Conservation (phyloP, 2,797 vertebrate species). For the Pangasius sanitwongsei region DNA sequence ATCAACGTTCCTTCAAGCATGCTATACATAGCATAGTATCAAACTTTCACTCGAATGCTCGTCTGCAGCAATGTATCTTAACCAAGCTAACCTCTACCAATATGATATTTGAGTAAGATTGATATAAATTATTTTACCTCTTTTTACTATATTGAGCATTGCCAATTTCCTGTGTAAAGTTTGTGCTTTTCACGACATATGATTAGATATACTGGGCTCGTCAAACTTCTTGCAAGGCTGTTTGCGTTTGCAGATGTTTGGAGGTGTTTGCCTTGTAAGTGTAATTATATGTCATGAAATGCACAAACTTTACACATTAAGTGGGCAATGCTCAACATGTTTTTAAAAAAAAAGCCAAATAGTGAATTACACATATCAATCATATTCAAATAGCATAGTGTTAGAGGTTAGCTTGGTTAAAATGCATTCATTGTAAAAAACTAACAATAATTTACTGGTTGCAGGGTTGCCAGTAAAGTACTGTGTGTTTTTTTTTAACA, state of each 20-base stretch:
- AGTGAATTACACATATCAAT: not conserved
- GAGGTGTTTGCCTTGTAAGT: not conserved
- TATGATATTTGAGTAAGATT: not conserved
- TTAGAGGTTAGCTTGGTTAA: not conserved
- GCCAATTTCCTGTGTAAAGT: not conserved
- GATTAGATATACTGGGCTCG: not conserved
- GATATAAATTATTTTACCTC: not conserved
- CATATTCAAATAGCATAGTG: not conserved
- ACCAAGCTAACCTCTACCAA: not conserved
- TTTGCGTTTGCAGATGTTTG: not conserved
- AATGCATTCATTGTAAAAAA: not conserved
- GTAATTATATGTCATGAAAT: not conserved
- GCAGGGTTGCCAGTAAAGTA: not conserved
- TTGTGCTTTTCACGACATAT: not conserved
- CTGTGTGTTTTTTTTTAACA: too few species aligned
- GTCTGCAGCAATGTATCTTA: not conserved
- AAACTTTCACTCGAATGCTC: not conserved
- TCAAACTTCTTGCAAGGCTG: not conserved
- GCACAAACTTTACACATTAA: not conserved
- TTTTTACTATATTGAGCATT: not conserved
- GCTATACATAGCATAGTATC: not conserved
- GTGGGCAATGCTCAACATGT: not conserved
- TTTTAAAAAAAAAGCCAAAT: not conserved
- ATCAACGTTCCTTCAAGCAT: not conserved
- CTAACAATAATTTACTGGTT: not conserved